Base-by-base conservation (phyloP, 2,888 invertebrate genomes). In the Nomada ferruginata region DNA sequence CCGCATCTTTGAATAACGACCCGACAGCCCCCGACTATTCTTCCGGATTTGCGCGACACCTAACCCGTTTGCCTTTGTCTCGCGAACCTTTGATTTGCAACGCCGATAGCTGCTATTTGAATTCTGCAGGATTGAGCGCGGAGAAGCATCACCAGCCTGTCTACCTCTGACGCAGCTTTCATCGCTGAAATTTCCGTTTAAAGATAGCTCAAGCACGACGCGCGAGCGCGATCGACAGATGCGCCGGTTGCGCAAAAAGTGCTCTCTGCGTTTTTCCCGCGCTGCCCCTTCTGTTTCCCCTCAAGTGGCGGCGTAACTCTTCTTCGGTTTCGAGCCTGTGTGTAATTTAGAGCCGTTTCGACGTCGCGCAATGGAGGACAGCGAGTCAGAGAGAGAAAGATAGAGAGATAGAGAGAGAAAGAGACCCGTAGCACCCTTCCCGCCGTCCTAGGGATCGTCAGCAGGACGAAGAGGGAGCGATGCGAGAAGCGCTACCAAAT, bases 311-410 rank as follows among this genome's bases (percentile, higher is more conserved):
- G 74, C 36, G 59, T 36, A 63, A 59, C 59, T 64, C 68, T 71
- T 72, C 80, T 79, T 78, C 76, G 79, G 83, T 83, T 85, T 83
- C 77, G 85, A 87, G 78, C 76, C 87, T 83, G 47, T 47, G 70
- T 70, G 84, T 87, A 87, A 87, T 87, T 87, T 87, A 84, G 82
- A 77, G 84, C 77, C 82, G 87, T 87, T 87, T 87, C 82, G 77
- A 78, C 82, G 68, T 76, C 71, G 80, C 50, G 70, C 76, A 71
- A 80, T 71, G 79, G 83, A 77, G 47, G 57, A 69, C 55, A 26
- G 23, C 57, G 57, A 57, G 20, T 23, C 10, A 4, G 53, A 23
- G 26, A 23, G 23, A 23, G 11, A 23, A 11, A 15, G 66, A 52
- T 11, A n/a, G 52, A 18, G 29, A 18, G n/a, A 63, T 47, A 65